These are phyloP conservation scores for Dioctria rufipes DNA, from an alignment of 2,888 invertebrate species.

Conservation along the genomic window DNA sequence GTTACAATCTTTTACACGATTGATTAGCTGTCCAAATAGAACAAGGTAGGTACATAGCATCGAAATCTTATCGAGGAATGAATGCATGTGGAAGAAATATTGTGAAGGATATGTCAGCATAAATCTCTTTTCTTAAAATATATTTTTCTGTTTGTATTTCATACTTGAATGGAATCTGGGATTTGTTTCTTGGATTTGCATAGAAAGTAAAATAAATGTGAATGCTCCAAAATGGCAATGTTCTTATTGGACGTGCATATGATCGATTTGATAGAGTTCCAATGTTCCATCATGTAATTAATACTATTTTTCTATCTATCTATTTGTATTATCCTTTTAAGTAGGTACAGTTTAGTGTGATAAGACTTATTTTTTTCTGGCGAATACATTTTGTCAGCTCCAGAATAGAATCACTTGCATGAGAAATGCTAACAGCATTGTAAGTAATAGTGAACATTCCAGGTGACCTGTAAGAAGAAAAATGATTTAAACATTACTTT, in stretches of 20 bases:
- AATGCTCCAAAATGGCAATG: not conserved
- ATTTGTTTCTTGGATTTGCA: not conserved
- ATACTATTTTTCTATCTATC: conserved; percentile 38
- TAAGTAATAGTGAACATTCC: not conserved
- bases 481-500: not conserved
- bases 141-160: not conserved
- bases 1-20: conserved; percentile 36
- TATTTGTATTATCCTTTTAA: not conserved
- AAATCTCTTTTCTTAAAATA: conserved; percentile 30
- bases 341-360: not conserved
- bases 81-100: conserved; percentile 22
- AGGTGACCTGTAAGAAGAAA: not conserved
- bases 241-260: not conserved
- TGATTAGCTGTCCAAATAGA: conserved; percentile 42
- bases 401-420: not conserved
- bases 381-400: conserved; percentile 11
- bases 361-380: not conserved
- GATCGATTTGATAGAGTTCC: conserved; percentile 1
- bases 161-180: not conserved
- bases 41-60: conserved; percentile 21
- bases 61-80: conserved; percentile 2
- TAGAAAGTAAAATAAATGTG: not conserved
- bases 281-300: conserved; percentile 13
- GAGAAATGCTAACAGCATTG: not conserved
- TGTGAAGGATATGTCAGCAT: conserved; percentile 34